Evolutionary conservation across 2,113 vertebrate species (phyloP).

Genomic region (Cyrtonyx montezumae): DNA sequence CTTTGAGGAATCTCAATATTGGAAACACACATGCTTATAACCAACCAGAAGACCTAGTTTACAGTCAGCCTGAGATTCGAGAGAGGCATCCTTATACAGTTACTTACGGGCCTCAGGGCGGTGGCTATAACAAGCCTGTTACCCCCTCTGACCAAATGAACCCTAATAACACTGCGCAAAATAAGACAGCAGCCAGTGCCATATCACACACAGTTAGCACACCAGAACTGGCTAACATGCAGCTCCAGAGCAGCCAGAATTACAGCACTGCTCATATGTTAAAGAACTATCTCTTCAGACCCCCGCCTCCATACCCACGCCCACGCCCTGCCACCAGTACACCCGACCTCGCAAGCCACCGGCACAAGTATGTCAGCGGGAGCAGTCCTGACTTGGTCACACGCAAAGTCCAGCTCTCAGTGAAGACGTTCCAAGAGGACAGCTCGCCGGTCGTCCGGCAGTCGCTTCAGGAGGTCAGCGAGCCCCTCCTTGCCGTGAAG

Average conservation of each 20-base stretch:
- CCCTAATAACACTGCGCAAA: constrained; percentile 49
- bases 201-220: constrained; percentile 98
- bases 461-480: constrained; percentile 93
- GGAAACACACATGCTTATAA: constrained; percentile 91
- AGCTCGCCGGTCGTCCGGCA: constrained; percentile 92
- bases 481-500: constrained; percentile 86
- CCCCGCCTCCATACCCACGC: constrained; percentile 90
- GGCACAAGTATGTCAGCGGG: constrained; percentile 88
- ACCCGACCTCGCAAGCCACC: constrained; percentile 93
- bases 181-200: constrained; percentile 78
- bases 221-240: constrained; percentile 91
- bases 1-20: constrained; percentile 93
- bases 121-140: constrained; percentile 84
- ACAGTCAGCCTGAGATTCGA: constrained; percentile 95
- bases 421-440: constrained; percentile 97
- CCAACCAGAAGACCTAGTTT: constrained; percentile 91
- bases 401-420: constrained; percentile 93
- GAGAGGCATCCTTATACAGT: constrained; percentile 84
- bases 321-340: constrained; percentile 96
- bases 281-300: constrained; percentile 88
- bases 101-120: constrained; percentile 79
- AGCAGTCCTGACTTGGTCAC: constrained; percentile 94
- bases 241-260: constrained; percentile 80
- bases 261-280: constrained; percentile 84
- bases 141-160: constrained; percentile 73